phyloP scores from a whole-genome alignment of 2,888 invertebrate genomes.

The Galerucella pusilla region DNA sequence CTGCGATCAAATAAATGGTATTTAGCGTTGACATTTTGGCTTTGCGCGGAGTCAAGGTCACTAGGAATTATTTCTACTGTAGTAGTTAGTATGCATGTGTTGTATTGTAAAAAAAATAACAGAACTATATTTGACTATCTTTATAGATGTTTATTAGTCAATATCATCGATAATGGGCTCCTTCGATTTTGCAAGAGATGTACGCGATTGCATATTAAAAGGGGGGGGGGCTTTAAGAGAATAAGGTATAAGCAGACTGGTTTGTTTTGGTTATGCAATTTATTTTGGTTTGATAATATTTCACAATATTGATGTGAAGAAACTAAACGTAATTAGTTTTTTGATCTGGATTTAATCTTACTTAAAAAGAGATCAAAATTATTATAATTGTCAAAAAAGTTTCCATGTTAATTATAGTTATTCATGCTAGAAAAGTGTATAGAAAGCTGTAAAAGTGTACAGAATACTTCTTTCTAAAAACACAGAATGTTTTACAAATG shows the following conservation, averaged over 20 bases:
- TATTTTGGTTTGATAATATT: conserved; percentile 2
- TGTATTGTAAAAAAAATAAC: background rate
- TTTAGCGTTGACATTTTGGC: background rate
- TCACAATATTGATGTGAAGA: background rate
- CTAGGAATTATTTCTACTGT: background rate
- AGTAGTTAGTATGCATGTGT: conserved; percentile 30
- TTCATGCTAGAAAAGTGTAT: too few species aligned
- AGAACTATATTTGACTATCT: conserved; percentile 15
- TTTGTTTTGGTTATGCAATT: background rate
- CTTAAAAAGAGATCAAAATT: background rate
- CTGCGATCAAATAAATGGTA: background rate
- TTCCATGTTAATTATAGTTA: too few species aligned
- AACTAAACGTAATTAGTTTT: background rate
- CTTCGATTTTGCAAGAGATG: background rate
- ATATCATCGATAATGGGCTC: background rate
- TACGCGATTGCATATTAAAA: background rate
- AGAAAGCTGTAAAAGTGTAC: too few species aligned
- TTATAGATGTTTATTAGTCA: conserved; percentile 14
- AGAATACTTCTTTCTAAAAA: too few species aligned
- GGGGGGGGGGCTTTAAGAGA: background rate
- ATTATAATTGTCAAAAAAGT: too few species aligned
- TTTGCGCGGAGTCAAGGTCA: background rate
- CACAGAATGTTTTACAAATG: too few species aligned
- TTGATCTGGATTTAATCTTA: background rate
- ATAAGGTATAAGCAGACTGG: background rate